phyloP scores from a whole-genome alignment of 2,888 invertebrate species.

The Eubasilissa splendida region DNA sequence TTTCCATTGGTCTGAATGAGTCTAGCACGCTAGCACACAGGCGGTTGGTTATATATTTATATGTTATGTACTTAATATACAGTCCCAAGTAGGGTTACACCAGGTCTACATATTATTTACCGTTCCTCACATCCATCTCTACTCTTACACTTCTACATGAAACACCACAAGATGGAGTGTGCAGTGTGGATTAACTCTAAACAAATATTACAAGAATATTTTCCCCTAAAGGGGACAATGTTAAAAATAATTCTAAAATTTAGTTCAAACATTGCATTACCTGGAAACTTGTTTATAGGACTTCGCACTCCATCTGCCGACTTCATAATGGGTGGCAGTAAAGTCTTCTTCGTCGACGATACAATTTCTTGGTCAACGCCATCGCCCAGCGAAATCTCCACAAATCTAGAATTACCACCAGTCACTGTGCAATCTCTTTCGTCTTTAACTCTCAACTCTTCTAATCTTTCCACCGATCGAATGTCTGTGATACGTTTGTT shows the following conservation, averaged over 20 bases:
- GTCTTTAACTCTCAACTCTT: background rate
- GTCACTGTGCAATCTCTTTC: conserved; percentile 59
- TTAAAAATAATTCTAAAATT: background rate
- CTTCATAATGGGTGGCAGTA: conserved; percentile 63
- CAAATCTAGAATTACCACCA: conserved; percentile 18
- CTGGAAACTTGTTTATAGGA: background rate
- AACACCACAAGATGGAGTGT: no score
- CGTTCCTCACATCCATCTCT: no score
- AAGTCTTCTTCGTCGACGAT: conserved; percentile 61
- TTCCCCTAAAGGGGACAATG: no score
- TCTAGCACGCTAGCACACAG: no score
- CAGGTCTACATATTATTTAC: no score
- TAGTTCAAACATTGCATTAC: background rate
- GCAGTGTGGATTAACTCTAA: no score
- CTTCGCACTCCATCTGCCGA: conserved; percentile 58
- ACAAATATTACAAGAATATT: no score
- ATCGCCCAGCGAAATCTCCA: conserved; percentile 59
- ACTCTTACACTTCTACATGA: no score
- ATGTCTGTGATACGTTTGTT: conserved; percentile 61
- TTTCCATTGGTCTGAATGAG: no score
- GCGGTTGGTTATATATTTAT: no score
- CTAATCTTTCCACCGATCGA: conserved; percentile 36
- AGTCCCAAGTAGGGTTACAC: no score
- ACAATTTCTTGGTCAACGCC: conserved; percentile 64
- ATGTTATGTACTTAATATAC: no score